phyloP scores from a whole-genome alignment of 2,888 invertebrate genomes.

The Leptopilina drosophilae region DNA sequence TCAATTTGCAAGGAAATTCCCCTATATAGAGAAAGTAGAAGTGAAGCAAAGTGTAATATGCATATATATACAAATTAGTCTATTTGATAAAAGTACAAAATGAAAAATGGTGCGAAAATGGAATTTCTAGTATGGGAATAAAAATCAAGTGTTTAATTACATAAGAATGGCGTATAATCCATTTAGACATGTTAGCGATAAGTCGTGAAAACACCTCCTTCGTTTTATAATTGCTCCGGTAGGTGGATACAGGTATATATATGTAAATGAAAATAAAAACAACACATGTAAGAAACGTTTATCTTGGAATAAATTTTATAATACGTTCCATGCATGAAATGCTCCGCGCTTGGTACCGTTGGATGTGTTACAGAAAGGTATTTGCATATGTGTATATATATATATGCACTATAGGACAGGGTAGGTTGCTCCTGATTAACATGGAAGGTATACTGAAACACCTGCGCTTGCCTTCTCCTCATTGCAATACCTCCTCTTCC shows the following conservation, averaged over 20 bases:
- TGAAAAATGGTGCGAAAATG: conserved; percentile 38
- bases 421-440: conserved; percentile 70
- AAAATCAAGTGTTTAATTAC: conserved; percentile 50
- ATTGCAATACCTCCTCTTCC: conserved; percentile 49
- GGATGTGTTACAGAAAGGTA: conserved; percentile 62
- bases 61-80: conserved; percentile 9
- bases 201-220: conserved; percentile 60
- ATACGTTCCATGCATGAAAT: conserved; percentile 67
- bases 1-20: no score
- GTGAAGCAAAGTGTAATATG: neutral
- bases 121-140: conserved; percentile 36
- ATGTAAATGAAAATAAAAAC: conserved; percentile 56
- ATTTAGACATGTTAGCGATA: conserved; percentile 57
- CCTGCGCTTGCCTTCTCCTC: conserved; percentile 66
- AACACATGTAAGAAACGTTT: conserved; percentile 57
- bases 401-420: conserved; percentile 56
- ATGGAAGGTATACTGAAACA: conserved; percentile 70
- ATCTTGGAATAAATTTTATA: conserved; percentile 64
- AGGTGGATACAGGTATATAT: conserved; percentile 54
- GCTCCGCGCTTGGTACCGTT: conserved; percentile 61
- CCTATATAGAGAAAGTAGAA: neutral
- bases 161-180: conserved; percentile 26
- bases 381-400: conserved; percentile 61
- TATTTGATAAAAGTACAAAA: conserved; percentile 25
- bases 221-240: conserved; percentile 68